Conservation (phyloP, 1,140 invertebrate species). For the Dendroctonus ponderosae region DNA sequence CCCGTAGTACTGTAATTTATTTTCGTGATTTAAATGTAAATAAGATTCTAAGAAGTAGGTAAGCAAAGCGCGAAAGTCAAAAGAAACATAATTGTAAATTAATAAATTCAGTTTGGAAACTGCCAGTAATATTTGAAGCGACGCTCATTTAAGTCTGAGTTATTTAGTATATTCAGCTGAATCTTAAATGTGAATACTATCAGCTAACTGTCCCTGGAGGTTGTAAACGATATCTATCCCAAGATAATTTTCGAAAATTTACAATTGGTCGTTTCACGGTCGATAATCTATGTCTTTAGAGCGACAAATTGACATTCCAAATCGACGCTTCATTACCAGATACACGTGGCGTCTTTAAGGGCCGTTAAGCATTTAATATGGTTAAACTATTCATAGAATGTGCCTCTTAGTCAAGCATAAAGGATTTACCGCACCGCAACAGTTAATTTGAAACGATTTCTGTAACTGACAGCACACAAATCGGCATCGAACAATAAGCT, state of each 20-base stretch:
- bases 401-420: conserved; percentile 5
- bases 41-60: too few relatives aligned
- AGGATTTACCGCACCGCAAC: conserved; percentile 1
- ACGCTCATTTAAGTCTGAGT: too few relatives aligned
- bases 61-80: too few relatives aligned
- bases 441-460: neutral
- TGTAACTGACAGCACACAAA: neutral
- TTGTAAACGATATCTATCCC: neutral
- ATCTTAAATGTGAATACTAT: too few relatives aligned
- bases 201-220: too few relatives aligned
- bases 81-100: too few relatives aligned
- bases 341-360: conserved; percentile 15
- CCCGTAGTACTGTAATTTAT: too few relatives aligned
- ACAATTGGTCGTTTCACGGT: conserved; percentile 5
- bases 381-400: conserved; percentile 12
- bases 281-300: conserved; percentile 6
- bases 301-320: conserved; percentile 8
- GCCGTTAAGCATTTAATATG: conserved; percentile 4
- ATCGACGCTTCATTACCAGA: conserved; percentile 18
- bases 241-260: conserved; percentile 3
- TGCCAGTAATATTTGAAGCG: too few relatives aligned
- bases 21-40: too few relatives aligned
- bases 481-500: too few relatives aligned
- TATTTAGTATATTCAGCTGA: too few relatives aligned
- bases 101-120: too few relatives aligned